A percentile compares a stretch with the other conserved stretches of the same genome.
Evolutionary conservation across 2,113 vertebrate species (phyloP).

Genomic region (Electrona antarctica): DNA sequence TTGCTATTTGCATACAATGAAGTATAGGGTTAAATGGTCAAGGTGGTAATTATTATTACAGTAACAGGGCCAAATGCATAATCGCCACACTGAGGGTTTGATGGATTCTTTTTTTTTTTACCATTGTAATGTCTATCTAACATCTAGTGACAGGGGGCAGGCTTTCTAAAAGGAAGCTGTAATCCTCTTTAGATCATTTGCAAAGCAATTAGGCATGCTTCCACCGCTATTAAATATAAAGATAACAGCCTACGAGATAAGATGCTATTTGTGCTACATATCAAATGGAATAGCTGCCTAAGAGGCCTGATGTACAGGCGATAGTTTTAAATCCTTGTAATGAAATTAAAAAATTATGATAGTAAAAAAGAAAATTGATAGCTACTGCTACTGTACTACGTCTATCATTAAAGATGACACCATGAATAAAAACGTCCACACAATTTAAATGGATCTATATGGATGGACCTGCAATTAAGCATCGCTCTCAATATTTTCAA

Average conservation of each 20-base stretch:
- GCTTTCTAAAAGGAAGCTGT: slow-evolving; percentile 56
- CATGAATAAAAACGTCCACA: slow-evolving; percentile 48
- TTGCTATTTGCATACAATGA: too few species aligned
- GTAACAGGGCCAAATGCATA: slow-evolving; percentile 21
- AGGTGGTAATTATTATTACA: too few species aligned
- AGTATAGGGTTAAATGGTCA: too few species aligned
- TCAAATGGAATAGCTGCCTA: slow-evolving; percentile 76
- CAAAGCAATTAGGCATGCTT: slow-evolving; percentile 76
- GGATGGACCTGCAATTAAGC: slow-evolving; percentile 57
- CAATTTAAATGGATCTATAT: slow-evolving; percentile 57
- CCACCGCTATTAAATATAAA: slow-evolving; percentile 70
- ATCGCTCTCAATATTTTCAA: slow-evolving; percentile 63
- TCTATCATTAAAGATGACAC: slow-evolving; percentile 56
- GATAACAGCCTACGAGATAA: slow-evolving; percentile 74
- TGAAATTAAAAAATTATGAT: slow-evolving; percentile 61
- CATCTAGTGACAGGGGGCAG: slow-evolving; percentile 54
- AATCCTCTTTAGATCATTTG: slow-evolving; percentile 77
- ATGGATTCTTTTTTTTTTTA: slow-evolving; percentile 18
- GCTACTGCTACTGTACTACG: slow-evolving; percentile 59
- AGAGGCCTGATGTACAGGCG: slow-evolving; percentile 62
- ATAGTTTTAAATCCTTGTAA: slow-evolving; percentile 71
- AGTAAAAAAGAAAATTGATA: slow-evolving; percentile 33
- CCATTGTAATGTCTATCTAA: slow-evolving; percentile 61
- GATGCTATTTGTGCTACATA: slow-evolving; percentile 71
- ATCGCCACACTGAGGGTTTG: slow-evolving; percentile 41